Percentiles rank a stretch among this genome's conserved stretches.
These are phyloP conservation scores for Cinclus cinclus DNA, from an alignment of 2,113 vertebrate genomes.

Conservation along the genomic window DNA sequence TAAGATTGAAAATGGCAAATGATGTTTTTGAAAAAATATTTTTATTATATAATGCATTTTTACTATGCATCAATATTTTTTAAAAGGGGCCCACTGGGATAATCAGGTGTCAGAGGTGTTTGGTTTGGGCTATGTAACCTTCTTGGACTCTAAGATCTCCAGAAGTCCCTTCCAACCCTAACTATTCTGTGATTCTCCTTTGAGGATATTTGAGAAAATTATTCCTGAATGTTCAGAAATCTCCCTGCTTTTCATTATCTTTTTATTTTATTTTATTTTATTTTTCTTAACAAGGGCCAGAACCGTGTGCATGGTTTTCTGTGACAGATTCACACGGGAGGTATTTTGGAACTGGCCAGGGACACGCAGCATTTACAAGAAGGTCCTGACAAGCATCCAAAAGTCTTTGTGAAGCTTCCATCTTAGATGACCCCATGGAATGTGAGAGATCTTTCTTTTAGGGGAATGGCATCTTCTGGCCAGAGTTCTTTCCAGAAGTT, in stretches of 20 bases:
- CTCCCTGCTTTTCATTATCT: conserved; percentile 43
- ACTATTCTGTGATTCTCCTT: background rate
- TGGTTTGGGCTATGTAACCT: background rate
- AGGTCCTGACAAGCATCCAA: conserved; percentile 58
- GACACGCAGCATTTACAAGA: conserved; percentile 55
- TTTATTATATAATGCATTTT: background rate
- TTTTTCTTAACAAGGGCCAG: background rate
- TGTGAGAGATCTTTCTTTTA: conserved; percentile 13
- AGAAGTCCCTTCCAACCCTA: background rate
- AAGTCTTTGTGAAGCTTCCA: conserved; percentile 5
- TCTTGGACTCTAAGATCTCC: background rate
- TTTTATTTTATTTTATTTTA: too few species aligned
- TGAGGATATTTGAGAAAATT: background rate
- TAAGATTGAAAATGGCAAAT: background rate
- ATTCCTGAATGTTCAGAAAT: background rate
- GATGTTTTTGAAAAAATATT: rapidly evolving
- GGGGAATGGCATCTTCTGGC: conserved; percentile 14
- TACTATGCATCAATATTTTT: rapidly evolving
- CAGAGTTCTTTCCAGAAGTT: background rate
- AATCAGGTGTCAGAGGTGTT: background rate
- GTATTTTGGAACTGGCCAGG: conserved; percentile 27
- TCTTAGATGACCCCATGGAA: conserved; percentile 40
- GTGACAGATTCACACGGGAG: conserved; percentile 39
- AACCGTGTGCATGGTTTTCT: background rate
- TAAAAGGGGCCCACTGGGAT: background rate